A percentile compares a stretch with the other conserved stretches of the same genome.
Conservation (phyloP, 2,113 vertebrate species). For the Plotosus lineatus region DNA sequence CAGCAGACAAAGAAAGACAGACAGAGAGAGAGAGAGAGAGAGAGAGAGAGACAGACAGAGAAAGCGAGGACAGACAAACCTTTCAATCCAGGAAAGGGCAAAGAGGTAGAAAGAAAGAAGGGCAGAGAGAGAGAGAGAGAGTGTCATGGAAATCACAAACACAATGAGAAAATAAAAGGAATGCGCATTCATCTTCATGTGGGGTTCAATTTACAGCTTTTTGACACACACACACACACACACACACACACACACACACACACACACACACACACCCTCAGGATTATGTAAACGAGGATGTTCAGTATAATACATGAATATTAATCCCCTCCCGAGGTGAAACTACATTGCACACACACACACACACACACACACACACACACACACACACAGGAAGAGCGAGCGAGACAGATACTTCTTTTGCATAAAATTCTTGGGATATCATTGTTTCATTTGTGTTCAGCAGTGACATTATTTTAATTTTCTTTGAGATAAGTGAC, state of each 20-base stretch:
- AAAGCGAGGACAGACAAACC: no score
- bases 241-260: constrained; percentile 41
- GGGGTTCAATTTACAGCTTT: constrained; percentile 5
- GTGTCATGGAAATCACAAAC: neutral
- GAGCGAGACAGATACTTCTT: no score
- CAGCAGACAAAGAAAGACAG: neutral
- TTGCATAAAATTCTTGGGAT: neutral
- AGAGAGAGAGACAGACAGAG: neutral
- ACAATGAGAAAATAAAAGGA: neutral
- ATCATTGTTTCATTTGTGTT: constrained; percentile 20
- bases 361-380: neutral
- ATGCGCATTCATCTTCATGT: neutral
- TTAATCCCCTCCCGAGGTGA: constrained; percentile 33
- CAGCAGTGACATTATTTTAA: constrained; percentile 10
- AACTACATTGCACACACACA: constrained; percentile 24
- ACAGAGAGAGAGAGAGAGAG: neutral
- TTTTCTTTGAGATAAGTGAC: neutral
- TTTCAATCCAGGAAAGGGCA: no score
- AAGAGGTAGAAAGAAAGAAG: neutral
- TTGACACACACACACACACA: constrained; percentile 5
- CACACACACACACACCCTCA: neutral
- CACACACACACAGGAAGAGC: no score
- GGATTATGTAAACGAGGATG: constrained; percentile 37
- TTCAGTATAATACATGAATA: constrained; percentile 24
- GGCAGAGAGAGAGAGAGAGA: neutral